phyloP scores from a whole-genome alignment of 1,140 invertebrate species.

The Drosophila jambulina region DNA sequence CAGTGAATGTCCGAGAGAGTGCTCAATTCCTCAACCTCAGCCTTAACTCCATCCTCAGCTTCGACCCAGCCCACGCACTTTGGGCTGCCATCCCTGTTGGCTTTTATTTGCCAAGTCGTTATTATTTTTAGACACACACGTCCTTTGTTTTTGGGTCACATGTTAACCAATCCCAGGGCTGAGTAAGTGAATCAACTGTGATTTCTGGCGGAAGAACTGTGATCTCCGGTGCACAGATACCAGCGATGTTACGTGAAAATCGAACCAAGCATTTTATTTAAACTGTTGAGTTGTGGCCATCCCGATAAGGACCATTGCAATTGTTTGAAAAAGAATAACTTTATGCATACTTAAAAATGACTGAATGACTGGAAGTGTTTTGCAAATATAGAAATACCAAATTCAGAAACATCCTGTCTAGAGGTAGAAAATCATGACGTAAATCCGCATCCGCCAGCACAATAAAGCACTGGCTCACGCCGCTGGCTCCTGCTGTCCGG shows the following conservation, averaged over 20 bases:
- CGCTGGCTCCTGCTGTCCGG: constrained; percentile 11
- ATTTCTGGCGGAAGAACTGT: constrained; percentile 27
- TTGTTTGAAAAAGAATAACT: neutral
- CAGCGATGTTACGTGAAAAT: neutral
- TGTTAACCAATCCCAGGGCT: constrained; percentile 42
- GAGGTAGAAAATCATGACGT: neutral
- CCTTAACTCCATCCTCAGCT: constrained; percentile 27
- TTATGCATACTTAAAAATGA: too few relatives aligned
- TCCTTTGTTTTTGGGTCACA: constrained; percentile 56
- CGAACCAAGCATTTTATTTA: neutral
- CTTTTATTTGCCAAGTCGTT: constrained; percentile 81
- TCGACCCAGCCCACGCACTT: constrained; percentile 63
- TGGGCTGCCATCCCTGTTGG: constrained; percentile 42
- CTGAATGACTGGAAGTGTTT: neutral
- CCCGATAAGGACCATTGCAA: neutral
- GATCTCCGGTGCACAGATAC: constrained; percentile 1
- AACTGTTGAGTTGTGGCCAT: neutral
- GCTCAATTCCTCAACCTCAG: constrained; percentile 30
- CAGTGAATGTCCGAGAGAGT: constrained; percentile 53
- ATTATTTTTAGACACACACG: constrained; percentile 75
- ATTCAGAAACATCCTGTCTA: neutral
- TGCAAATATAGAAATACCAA: neutral
- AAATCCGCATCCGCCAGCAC: constrained; percentile 1
- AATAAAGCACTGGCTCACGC: neutral
- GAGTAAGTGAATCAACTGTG: constrained; percentile 44